Evolutionary conservation across 1,140 invertebrate species (phyloP).

Genomic region (Apis cerana): DNA sequence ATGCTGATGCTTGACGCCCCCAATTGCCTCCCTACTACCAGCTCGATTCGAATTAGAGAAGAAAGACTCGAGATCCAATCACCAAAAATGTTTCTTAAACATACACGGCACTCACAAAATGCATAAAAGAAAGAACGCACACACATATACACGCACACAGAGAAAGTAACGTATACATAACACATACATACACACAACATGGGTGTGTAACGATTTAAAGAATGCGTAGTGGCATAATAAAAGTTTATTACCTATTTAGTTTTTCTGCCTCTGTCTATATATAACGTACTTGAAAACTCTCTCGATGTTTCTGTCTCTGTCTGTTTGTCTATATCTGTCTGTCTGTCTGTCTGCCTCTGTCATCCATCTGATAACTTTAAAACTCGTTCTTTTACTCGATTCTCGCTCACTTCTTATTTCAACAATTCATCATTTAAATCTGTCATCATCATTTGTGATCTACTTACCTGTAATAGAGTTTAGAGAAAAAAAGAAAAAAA

Average conservation of each 20-base stretch:
- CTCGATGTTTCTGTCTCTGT: conserved; percentile 65
- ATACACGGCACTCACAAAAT: too few relatives aligned
- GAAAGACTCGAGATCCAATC: neutral
- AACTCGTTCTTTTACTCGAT: conserved; percentile 52
- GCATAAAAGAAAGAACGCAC: neutral
- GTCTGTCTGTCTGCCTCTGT: conserved; percentile 54
- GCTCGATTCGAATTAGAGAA: conserved; percentile 9
- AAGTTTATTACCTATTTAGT: conserved; percentile 51
- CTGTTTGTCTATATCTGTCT: conserved; percentile 67
- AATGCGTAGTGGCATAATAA: conserved; percentile 62
- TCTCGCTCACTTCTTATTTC: conserved; percentile 60
- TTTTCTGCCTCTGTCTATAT: conserved; percentile 61
- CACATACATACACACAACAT: conserved; percentile 43
- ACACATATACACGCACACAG: conserved; percentile 25
- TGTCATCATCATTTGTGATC: conserved; percentile 13
- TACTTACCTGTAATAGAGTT: neutral
- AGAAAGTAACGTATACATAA: neutral
- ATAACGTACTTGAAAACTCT: conserved; percentile 56
- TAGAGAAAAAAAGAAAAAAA: neutral
- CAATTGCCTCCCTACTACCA: conserved; percentile 26
- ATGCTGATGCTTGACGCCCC: conserved; percentile 21
- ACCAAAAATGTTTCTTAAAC: neutral
- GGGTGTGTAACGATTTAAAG: conserved; percentile 54
- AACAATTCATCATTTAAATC: conserved; percentile 47
- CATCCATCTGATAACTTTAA: conserved; percentile 54